Base-by-base conservation (phyloP, 1,140 invertebrate genomes). In the Cyphomyrmex costatus region DNA sequence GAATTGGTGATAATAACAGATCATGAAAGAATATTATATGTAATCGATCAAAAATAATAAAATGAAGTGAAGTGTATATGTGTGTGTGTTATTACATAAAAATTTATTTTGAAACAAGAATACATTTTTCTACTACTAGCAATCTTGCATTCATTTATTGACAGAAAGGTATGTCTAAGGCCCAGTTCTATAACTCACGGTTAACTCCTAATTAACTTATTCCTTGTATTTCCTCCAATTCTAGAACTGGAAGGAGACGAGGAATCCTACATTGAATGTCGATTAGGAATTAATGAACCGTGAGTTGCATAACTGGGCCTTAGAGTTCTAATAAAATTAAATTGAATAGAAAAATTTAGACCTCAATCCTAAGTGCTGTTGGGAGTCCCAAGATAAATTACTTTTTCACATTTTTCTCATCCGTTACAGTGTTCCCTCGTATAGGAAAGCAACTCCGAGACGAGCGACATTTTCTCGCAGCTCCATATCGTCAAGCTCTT, bases 1-100 rank as follows among this genome's bases (percentile, higher is more conserved):
- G 24, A 83, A 74, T 83, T 73, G 21, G 7, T 7, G 36, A 74
- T 61, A 82, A 83, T 60, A 83, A 61, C 14, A 33, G 36, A 60
- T 56, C 53, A 5, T 19, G 21, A 73, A 61, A 82, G 30, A 70
- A 73, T 42, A 60, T 46, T 60, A 27, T 3, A 24, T 56, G 6
- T 56, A 56, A 56, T 58, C 12, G 5, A 82, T 46, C 3, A 82
- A 82, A 82, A 58, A 42, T 46, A 7, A n/a, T 66, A 0, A 36
- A 68, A 21, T 51, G n/a, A 82, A 42, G n/a, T 7, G 24, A 56
- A 27, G 3, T 14, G 14, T n/a, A n/a, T n/a, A n/a, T n/a, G n/a
- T n/a, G n/a, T n/a, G n/a, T n/a, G n/a, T n/a, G n/a, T n/a, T n/a
- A n/a, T 80, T 80, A 70, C 24, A 36, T 14, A 63, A 46, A 30